phyloP scores from a whole-genome alignment of 2,113 vertebrate species.

The Mus spicilegus region DNA sequence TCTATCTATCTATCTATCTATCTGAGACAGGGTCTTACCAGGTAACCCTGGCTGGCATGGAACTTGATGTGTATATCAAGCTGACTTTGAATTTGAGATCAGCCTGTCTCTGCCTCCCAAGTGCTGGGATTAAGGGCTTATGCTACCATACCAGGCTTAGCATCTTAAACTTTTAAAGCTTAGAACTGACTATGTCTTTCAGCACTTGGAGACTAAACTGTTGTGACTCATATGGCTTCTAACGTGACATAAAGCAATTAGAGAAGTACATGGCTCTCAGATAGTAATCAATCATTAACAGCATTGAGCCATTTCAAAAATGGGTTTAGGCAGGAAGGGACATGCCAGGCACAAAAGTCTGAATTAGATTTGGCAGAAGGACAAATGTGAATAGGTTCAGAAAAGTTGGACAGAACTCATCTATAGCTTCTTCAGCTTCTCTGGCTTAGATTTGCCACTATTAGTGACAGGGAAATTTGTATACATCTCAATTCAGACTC shows the following conservation, averaged over 20 bases:
- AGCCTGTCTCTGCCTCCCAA: neutral
- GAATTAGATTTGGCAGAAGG: slow-evolving; percentile 39
- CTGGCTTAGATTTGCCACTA: neutral
- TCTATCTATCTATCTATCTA: neutral
- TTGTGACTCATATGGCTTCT: slow-evolving; percentile 28
- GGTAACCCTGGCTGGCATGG: neutral
- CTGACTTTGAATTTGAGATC: neutral
- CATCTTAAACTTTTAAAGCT: neutral
- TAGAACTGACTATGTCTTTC: slow-evolving; percentile 11
- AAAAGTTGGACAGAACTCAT: slow-evolving; percentile 19
- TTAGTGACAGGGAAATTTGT: neutral
- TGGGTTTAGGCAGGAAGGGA: neutral
- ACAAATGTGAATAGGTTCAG: slow-evolving; percentile 33
- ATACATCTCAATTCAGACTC: neutral
- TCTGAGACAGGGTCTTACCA: neutral
- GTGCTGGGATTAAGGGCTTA: neutral
- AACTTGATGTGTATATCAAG: neutral
- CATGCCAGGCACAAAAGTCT: neutral
- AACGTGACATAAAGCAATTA: neutral
- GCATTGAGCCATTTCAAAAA: neutral
- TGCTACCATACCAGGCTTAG: neutral
- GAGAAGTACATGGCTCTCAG: neutral
- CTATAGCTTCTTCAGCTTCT: neutral
- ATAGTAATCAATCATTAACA: slow-evolving; percentile 12
- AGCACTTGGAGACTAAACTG: slow-evolving; percentile 38